phyloP scores from a whole-genome alignment of 2,888 invertebrate genomes.

The Diplazon laetatorius region DNA sequence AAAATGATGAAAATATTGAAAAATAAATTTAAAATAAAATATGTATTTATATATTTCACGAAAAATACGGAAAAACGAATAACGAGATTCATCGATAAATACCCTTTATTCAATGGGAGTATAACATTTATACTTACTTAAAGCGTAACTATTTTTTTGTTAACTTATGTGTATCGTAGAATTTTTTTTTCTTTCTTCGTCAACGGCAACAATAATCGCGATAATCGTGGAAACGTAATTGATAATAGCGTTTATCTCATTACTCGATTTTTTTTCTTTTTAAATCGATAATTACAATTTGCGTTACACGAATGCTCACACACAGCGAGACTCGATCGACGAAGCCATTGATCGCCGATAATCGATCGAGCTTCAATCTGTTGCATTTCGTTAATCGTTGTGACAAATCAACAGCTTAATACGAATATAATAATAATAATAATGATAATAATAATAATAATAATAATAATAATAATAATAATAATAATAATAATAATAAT shows the following conservation, averaged over 20 bases:
- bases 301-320: conserved; percentile 28
- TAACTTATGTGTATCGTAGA: conserved; percentile 81
- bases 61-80: conserved; percentile 22
- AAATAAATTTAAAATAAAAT: neutral
- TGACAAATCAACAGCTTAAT: conserved; percentile 50
- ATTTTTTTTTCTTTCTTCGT: too few relatives aligned
- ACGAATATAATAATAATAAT: conserved; percentile 49
- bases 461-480: too few relatives aligned
- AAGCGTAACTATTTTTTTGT: conserved; percentile 79
- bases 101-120: conserved; percentile 82
- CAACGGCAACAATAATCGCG: conserved; percentile 78
- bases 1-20: conserved; percentile 19
- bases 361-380: conserved; percentile 6
- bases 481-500: too few relatives aligned
- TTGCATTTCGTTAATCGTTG: conserved; percentile 38
- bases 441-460: too few relatives aligned
- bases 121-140: conserved; percentile 82
- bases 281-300: conserved; percentile 54
- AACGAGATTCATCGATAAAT: conserved; percentile 80
- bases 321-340: too few relatives aligned
- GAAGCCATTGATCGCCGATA: too few relatives aligned
- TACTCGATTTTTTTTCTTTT: conserved; percentile 43
- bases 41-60: too few relatives aligned
- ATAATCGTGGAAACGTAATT: conserved; percentile 65
- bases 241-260: conserved; percentile 58